Conservation (phyloP, 2,888 invertebrate genomes). For the Orthosia cruda region DNA sequence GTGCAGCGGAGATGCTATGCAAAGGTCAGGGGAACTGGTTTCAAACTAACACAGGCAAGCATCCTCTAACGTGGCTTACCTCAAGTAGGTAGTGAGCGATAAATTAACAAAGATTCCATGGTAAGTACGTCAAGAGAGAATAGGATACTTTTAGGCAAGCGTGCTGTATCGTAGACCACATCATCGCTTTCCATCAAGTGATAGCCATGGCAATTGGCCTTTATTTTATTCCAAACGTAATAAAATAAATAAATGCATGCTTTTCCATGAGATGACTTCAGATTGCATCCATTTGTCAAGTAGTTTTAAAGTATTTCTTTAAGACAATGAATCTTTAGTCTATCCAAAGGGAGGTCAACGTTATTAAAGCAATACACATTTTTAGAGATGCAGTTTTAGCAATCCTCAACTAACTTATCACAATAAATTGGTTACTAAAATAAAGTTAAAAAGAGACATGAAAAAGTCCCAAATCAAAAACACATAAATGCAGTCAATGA, state of each 20-base stretch:
- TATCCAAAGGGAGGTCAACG: no score
- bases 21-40: conserved; percentile 72
- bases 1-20: conserved; percentile 48
- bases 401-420: neutral
- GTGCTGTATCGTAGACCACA: no score
- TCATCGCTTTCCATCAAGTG: no score
- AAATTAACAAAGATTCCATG: neutral
- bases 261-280: no score
- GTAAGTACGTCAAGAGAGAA: no score
- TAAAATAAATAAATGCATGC: no score
- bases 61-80: conserved; percentile 45
- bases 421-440: neutral
- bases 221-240: no score
- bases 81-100: conserved; percentile 7
- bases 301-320: neutral
- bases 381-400: neutral
- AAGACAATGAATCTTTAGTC: neutral
- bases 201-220: no score
- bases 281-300: neutral
- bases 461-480: neutral
- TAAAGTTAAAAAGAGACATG: neutral
- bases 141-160: no score
- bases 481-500: neutral
- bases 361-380: neutral
- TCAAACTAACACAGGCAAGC: conserved; percentile 29